Evolutionary conservation across 2,888 invertebrate genomes (phyloP), one percentile per base, ranked within the genome.

Genomic region (Chrysopilus asiliformis): DNA sequence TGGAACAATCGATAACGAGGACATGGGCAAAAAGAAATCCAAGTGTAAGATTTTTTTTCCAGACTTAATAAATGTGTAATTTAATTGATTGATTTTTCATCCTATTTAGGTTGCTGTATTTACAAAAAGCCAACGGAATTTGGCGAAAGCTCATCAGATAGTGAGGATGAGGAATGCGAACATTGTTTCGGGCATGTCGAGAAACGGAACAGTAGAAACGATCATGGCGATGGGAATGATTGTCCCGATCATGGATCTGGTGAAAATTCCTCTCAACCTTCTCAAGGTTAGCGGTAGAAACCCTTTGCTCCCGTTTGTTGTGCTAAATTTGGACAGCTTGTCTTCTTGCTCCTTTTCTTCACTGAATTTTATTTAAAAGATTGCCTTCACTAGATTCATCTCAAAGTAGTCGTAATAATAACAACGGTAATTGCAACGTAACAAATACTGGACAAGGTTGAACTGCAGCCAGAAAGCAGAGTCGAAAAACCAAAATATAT

Each of bases 1-100:
- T 41, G 89, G 80, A 49, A 91, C 93, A 2, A 82, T 95, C 10
- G 94, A 95, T 62, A 94, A 95, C 65, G 94, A 95, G 60, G 68
- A 89, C 55, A 75, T 94, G 80, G 84, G 87, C 56, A 89, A 84
- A 61, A 93, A 91, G 65, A 94, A 94, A 62, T 94, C 94, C 16
- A 95, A 94, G 73, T 94, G 94, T 90, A 66, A 73, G 76, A 63
- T 31, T 19, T 17, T 19, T n/a, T 12, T 18, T 18, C 5, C 10
- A 10, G 29, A 32, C 10, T 12, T 22, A 33, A 32, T 35, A 10
- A 25, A 30, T 17, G 4, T 14, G 26, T 14, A 27, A 16, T 22
- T 27, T 13, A 32, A 15, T 32, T 28, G 12, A 30, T 36, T 19
- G 16, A 14, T 33, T 42, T 24, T 40, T 29, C 33, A 4, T 40